Evolutionary conservation across 2,888 invertebrate species (phyloP).

Genomic region (Hemaris fuciformis): DNA sequence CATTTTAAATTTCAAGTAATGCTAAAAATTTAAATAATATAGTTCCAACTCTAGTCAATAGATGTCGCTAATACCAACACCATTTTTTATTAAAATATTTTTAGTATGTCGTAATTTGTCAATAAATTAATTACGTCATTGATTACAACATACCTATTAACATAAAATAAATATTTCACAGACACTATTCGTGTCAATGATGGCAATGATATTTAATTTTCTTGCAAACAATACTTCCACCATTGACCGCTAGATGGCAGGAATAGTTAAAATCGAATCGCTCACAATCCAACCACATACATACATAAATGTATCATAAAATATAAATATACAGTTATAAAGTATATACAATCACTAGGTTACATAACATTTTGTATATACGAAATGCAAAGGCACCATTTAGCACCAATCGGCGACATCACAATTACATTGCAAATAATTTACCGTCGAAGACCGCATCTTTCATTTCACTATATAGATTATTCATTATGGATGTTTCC

Average conservation of each 20-base stretch:
- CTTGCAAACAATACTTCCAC: neutral
- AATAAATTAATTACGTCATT: neutral
- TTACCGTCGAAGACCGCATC: neutral
- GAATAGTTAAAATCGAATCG: neutral
- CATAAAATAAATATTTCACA: no score
- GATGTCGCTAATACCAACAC: neutral
- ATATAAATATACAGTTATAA: neutral
- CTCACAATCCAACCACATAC: neutral
- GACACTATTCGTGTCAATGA: neutral
- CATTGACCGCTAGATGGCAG: neutral
- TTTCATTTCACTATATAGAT: neutral
- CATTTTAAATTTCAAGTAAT: neutral
- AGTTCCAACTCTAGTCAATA: neutral
- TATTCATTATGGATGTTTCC: neutral
- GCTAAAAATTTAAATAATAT: neutral
- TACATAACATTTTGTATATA: constrained; percentile 8
- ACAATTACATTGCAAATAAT: neutral
- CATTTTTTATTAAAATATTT: neutral
- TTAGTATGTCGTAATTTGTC: neutral
- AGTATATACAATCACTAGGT: constrained; percentile 15
- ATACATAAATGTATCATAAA: constrained; percentile 1
- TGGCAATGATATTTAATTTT: neutral
- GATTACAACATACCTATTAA: neutral
- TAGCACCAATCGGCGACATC: constrained; percentile 19
- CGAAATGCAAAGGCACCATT: constrained; percentile 21